Percentiles rank a stretch among this genome's conserved stretches.
Evolutionary conservation across 1,140 invertebrate genomes (phyloP).

Genomic region (Popillia japonica): DNA sequence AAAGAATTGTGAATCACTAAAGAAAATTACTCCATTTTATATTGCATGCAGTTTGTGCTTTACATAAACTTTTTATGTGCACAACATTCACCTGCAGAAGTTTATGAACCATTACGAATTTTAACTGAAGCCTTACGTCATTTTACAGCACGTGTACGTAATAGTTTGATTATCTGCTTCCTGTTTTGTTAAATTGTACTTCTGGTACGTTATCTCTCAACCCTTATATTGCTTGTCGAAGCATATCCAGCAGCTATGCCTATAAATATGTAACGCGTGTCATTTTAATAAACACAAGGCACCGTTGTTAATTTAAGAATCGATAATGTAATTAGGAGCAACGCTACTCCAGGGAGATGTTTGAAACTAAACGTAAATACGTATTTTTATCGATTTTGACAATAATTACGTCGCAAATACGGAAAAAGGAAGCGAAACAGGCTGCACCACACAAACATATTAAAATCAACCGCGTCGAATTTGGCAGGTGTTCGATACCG

Average conservation of each 20-base stretch:
- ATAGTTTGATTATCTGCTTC: constrained; percentile 32
- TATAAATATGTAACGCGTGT: constrained; percentile 13
- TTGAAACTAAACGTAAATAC: too few species aligned
- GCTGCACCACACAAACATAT: neutral
- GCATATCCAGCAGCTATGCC: neutral
- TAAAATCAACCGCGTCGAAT: constrained; percentile 11
- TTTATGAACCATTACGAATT: constrained; percentile 30
- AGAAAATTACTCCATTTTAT: neutral
- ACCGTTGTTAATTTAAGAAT: neutral
- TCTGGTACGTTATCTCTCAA: constrained; percentile 17
- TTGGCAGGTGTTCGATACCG: constrained; percentile 20
- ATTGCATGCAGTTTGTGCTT: neutral
- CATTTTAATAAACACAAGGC: neutral
- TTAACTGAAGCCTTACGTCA: constrained; percentile 24
- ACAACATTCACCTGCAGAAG: constrained; percentile 1
- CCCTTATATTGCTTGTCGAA: constrained; percentile 3
- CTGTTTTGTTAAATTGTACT: constrained; percentile 10
- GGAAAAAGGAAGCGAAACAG: constrained; percentile 3
- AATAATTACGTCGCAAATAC: neutral
- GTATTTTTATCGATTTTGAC: neutral
- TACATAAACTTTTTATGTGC: neutral
- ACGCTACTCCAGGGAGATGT: neutral
- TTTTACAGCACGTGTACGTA: constrained; percentile 12
- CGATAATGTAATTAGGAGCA: neutral
- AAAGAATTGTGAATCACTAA: neutral